Conservation (phyloP, 2,113 vertebrate species). For the Crotalus tigris region DNA sequence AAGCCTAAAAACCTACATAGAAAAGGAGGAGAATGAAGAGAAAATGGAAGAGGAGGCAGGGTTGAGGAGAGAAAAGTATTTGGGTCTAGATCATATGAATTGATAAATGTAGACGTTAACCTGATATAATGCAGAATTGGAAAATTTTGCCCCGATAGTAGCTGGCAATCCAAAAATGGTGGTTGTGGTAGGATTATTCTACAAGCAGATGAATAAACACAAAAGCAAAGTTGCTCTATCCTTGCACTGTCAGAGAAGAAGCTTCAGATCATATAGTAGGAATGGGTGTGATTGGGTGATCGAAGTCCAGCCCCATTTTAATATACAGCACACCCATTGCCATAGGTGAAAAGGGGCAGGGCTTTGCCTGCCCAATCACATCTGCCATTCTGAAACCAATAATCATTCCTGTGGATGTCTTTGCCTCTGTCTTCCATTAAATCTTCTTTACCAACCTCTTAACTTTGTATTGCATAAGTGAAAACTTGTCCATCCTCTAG, state of each 20-base stretch:
- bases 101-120: neutral
- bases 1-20: neutral
- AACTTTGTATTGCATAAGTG: conserved; percentile 5
- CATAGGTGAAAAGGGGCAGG: neutral
- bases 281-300: neutral
- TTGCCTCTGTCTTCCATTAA: neutral
- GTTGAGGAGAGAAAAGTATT: neutral
- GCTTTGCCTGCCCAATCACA: neutral
- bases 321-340: neutral
- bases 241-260: neutral
- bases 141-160: neutral
- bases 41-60: too few species aligned
- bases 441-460: neutral
- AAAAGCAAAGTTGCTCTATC: neutral
- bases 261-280: neutral
- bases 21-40: neutral
- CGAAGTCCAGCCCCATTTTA: neutral
- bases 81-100: neutral
- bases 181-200: conserved; percentile 15
- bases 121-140: neutral
- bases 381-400: neutral
- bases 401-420: neutral
- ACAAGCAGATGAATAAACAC: conserved; percentile 46
- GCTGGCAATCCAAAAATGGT: neutral
- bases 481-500: conserved; percentile 17